Evolutionary conservation across 2,797 vertebrate species (phyloP).

Genomic region (Chaetodon trifasciatus): DNA sequence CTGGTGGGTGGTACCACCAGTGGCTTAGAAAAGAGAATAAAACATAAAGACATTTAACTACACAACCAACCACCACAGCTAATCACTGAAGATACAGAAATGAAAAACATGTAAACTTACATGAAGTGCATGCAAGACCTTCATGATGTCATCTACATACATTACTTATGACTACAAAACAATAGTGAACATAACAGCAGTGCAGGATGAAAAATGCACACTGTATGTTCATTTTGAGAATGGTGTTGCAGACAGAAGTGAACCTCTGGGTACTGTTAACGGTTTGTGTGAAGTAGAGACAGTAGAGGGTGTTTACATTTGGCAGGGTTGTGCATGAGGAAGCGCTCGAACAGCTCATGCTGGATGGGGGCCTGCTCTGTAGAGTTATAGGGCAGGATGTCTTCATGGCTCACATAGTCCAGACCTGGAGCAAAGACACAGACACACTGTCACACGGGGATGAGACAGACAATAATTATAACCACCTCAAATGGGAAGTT

Average conservation of each 20-base stretch:
- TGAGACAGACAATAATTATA: not conserved
- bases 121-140: not conserved
- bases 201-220: not conserved
- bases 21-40: not conserved
- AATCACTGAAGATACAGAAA: not conserved
- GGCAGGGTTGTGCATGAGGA: conserved; percentile 93
- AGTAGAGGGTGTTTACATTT: conserved; percentile 87
- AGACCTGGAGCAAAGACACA: conserved; percentile 84
- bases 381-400: conserved; percentile 98
- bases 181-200: not conserved
- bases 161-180: not conserved
- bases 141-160: not conserved
- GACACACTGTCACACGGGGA: not conserved
- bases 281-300: not conserved
- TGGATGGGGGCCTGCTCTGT: conserved; percentile 97
- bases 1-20: too few species aligned
- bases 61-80: not conserved
- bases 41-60: not conserved
- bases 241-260: not conserved
- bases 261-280: not conserved
- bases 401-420: conserved; percentile 98
- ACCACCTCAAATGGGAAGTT: not conserved
- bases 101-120: not conserved
- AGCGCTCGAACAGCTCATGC: conserved; percentile 97
- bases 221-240: not conserved